Evolutionary conservation across 1,140 invertebrate species (phyloP).

Genomic region (Acyrthosiphon pisum): DNA sequence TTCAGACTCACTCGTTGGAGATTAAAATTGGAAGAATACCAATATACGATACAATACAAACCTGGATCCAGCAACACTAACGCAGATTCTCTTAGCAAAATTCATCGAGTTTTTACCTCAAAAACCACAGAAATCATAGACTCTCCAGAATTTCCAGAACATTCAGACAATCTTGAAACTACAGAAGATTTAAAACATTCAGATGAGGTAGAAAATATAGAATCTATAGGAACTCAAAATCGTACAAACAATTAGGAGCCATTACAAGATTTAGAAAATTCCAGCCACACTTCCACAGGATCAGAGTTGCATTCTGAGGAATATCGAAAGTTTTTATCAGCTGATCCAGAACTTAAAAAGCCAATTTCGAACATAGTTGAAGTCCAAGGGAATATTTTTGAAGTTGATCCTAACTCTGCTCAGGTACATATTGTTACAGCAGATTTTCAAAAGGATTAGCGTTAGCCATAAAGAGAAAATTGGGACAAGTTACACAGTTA

Average conservation of each 20-base stretch:
- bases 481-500: not conserved
- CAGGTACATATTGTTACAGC: conserved; percentile 31
- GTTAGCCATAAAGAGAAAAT: conserved; percentile 51
- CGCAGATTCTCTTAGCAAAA: conserved; percentile 59
- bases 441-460: conserved; percentile 26
- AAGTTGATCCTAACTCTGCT: not conserved
- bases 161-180: not conserved
- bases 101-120: not conserved
- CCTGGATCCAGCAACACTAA: conserved; percentile 59
- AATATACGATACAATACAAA: conserved; percentile 64
- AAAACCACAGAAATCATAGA: not conserved
- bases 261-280: not conserved
- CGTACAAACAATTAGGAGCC: not conserved
- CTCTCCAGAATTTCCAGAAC: not conserved
- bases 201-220: not conserved
- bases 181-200: no score
- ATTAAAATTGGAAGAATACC: conserved; percentile 55
- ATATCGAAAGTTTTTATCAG: not conserved
- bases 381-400: conserved; percentile 39
- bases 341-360: not conserved
- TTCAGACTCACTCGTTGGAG: no score
- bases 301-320: not conserved
- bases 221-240: not conserved
- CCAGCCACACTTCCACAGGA: no score
- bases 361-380: not conserved